Evolutionary conservation across 2,888 invertebrate genomes (phyloP), one percentile per base, ranked within the genome.

Genomic region (Portevinia maculata): DNA sequence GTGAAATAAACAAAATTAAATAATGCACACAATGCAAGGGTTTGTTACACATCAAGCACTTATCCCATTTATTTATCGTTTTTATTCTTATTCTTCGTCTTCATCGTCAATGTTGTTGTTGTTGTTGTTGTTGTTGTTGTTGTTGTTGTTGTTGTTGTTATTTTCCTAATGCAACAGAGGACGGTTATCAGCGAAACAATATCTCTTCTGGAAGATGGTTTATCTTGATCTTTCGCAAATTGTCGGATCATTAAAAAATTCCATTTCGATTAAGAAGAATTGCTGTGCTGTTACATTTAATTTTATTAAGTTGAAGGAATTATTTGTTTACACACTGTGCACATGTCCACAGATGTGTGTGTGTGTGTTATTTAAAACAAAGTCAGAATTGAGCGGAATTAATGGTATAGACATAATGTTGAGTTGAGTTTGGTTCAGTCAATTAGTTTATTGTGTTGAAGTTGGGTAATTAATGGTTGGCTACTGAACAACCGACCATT

Each of bases 11-110:
- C 70, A 70, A 55, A 70, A 59, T 70, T 75, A 64, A 81, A 70
- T 59, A 75, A 70, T 46, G 53, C 67, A 24, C 24, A 83, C 74
- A 79, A 71, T 76, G 76, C 55, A 83, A 67, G 65, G 60, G 71
- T 71, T 76, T 65, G 55, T 71, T 76, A 71, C 65, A 71, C 76
- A 76, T 76, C 71, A 83, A 76, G 65, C 71, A 76, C 83, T 83
- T 83, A 83, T 76, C 50, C 71, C 62, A 71, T 75, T 76, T 83
- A 83, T 75, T 55, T 76, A 70, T 39, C 41, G 17, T 34, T 19
- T 62, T 60, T 50, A 15, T 44, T 39, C 0, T 32, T 41, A n/a
- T 32, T 21, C 30, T 34, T 21, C 17, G 21, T 11, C 32, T 48
- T 46, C 30, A 11, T n/a, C 21, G 28, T 30, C 15, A 11, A 8